Base-by-base conservation (phyloP, 2,888 invertebrate species). In the Frankliniella intonsa region DNA sequence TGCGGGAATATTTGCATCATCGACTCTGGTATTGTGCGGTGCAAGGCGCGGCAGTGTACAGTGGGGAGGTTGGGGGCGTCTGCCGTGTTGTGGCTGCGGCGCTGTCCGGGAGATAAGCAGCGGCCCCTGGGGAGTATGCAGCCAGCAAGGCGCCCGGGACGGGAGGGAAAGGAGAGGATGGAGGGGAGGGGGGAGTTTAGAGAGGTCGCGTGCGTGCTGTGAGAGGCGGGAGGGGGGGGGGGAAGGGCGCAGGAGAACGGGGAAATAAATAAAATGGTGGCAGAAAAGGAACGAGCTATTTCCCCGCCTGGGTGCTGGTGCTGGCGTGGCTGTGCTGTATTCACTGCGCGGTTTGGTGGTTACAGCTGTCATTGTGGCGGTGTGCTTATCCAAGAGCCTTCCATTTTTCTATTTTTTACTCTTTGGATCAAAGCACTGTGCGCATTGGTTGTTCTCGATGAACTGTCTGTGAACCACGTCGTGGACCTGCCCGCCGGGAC, bases 1-100 rank as follows among this genome's bases (percentile, higher is more conserved):
- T 76, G 69, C 22, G 10, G 9, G 69, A 2, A 76, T 76, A 76
- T 76, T 76, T 76, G 69, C 69, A 76, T 76, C 69, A 76, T 76
- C 69, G 69, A 76, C 69, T 76, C 69, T 25, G 69, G 69, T 25
- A 76, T 76, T 76, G 69, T 76, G 69, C 0, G 69, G 69, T 25
- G 22, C 22, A 12, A 8, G 69, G 22, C 22, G 69, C 25, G 22
- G 69, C 25, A 12, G 1, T 22, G 22, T 25, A 25, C 11, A 12
- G 7, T 25, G 9, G 22, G 69, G 25, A 12, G 22, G 69, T 8
- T n/a, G 10, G 12, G 22, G 69, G 25, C 9, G 11, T 12, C 7
- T 8, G 69, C 25, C 2, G 25, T 69, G 69, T 11, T 25, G 25
- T 25, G 22, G 12, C 11, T 22, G 69, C 25, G 69, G 69, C 25